Base-by-base conservation (phyloP, 2,888 invertebrate species). In the Diaphora mendica region DNA sequence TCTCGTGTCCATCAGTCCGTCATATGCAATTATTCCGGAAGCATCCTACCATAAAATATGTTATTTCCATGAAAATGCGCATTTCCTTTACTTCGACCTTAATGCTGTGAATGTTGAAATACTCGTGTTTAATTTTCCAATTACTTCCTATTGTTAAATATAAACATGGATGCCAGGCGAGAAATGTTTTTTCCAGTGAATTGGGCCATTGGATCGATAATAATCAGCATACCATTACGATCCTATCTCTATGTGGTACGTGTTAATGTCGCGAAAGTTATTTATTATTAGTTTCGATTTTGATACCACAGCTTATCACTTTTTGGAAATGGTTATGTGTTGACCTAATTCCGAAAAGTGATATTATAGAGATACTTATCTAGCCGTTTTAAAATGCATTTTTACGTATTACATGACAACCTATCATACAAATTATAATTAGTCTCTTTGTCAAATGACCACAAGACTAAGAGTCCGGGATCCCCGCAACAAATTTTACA, bases 11-110 rank as follows among this genome's bases (percentile, higher is more conserved):
- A 74, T 81, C 82, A 73, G 70, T 59, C 72, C 74, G 76, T 81
- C 81, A 72, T 70, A 77, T 77, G 81, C 81, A 82, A 78, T 82
- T 76, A 77, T 81, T 75, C 78, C 76, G 78, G 79, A 82, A 79
- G 72, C 71, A 77, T 62, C 73, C 71, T 78, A 70, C 71, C 79
- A 78, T 72, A 64, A 66, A 42, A 66, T 75, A 39, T 70, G 72
- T 64, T 77, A 73, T 80, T 70, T 76, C 72, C 72, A 73, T 69
- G 66, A 44, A 68, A 70, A 71, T 64, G 11, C 30, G 33, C 51
- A 62, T 51, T 70, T 65, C 11, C 44, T 62, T 44, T 5, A 39
- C 23, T 26, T 62, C 13, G 30, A 30, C 59, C n/a, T 9, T 55
- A 55, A n/a, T n/a, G 23, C 23, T 55, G n/a, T n/a, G 20, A 11